Percentiles rank a stretch among this genome's conserved stretches.
Conservation (phyloP, 2,113 vertebrate genomes). For the Apistogramma diplotaenia region DNA sequence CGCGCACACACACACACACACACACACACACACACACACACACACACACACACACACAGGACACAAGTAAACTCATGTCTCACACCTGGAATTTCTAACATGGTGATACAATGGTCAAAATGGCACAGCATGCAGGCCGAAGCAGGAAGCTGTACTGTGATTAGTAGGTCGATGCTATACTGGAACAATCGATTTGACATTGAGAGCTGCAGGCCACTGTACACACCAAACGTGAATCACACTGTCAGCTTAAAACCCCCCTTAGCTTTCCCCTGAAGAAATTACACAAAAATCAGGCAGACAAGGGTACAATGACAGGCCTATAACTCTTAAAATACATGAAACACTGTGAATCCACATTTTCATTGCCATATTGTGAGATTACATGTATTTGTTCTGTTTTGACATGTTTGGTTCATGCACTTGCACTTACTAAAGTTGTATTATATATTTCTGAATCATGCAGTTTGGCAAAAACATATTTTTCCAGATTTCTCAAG, state of each 20-base stretch:
- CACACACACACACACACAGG: neutral
- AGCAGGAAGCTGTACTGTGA: slow-evolving; percentile 2
- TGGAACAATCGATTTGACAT: slow-evolving; percentile 31
- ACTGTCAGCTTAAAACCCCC: neutral
- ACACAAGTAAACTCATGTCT: neutral
- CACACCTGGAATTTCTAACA: slow-evolving; percentile 7
- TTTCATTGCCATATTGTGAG: neutral
- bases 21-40: neutral
- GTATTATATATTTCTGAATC: neutral
- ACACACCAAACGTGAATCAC: neutral
- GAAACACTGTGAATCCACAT: neutral
- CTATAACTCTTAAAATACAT: neutral
- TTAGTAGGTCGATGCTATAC: neutral
- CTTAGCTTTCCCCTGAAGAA: neutral
- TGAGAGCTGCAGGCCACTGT: neutral
- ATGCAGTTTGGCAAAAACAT: neutral
- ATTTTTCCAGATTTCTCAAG: neutral
- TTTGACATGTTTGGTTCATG: neutral
- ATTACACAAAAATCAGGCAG: neutral
- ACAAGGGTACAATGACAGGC: neutral
- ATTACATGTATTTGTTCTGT: neutral
- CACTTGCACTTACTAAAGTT: neutral
- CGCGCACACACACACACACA: neutral
- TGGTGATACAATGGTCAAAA: slow-evolving; percentile 6
- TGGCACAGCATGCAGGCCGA: slow-evolving; percentile 22